Evolutionary conservation across 2,888 invertebrate species (phyloP).

Genomic region (Aporophyla lueneburgensis): DNA sequence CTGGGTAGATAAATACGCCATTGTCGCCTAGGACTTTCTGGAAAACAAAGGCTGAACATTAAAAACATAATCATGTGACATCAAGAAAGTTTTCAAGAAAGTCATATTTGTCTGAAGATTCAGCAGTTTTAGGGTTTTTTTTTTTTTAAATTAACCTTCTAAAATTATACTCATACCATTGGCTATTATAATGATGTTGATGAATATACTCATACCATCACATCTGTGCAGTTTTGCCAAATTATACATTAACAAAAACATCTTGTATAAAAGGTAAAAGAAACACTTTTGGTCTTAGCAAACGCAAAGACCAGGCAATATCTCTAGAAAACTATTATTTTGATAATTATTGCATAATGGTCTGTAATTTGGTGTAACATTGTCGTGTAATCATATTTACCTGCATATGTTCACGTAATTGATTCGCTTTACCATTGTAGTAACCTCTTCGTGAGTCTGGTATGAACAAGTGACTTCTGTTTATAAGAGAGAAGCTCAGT

Average conservation of each 20-base stretch:
- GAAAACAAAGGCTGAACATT: not conserved
- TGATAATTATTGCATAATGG: not conserved
- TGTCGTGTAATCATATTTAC: constrained; percentile 69
- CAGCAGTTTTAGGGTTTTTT: not conserved
- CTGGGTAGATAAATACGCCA: constrained; percentile 94
- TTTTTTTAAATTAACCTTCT: not conserved
- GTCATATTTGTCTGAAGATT: not conserved
- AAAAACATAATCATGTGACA: too few species aligned
- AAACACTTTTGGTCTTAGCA: not conserved
- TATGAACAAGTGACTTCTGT: constrained; percentile 83
- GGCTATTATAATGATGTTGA: too few species aligned
- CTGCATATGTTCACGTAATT: constrained; percentile 80
- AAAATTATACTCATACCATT: not conserved
- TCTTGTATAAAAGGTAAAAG: too few species aligned
- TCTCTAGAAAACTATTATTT: not conserved
- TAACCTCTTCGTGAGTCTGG: constrained; percentile 70
- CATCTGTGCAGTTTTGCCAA: not conserved
- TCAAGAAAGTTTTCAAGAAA: not conserved
- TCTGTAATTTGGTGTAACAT: not conserved
- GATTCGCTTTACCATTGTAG: constrained; percentile 76
- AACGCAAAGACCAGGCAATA: not conserved
- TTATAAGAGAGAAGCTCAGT: constrained; percentile 86
- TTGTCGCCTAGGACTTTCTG: constrained; percentile 91
- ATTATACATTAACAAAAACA: not conserved
- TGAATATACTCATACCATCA: not conserved